Base-by-base conservation (phyloP, 2,888 invertebrate genomes). In the Oligia strigilis region DNA sequence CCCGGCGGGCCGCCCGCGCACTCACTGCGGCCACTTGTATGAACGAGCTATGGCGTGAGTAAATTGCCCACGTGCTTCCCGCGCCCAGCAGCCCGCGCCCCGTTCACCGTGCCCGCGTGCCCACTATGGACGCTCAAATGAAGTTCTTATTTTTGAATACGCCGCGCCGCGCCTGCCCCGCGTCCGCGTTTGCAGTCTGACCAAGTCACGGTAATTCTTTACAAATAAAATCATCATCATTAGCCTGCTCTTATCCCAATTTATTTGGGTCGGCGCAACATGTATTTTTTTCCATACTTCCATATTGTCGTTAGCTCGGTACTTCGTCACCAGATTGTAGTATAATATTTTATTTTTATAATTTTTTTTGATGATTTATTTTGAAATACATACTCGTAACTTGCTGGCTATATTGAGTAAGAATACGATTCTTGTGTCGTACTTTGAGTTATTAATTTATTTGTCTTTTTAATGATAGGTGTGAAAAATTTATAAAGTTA, bases 401-500 rank as follows among this genome's bases (percentile, higher is more conserved):
- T 4, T n/a, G 43, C 43, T 36, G 49, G 29, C 49, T 29, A 11
- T 23, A 67, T 9, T 14, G 23, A 49, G 49, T 52, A 52, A 52
- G 6, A 3, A 36, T 19, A 11, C 3, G 29, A 36, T 13, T 4
- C n/a, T 13, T 60, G n/a, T 60, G n/a, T 60, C 5, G 60, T n/a
- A 60, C 13, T 13, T 58, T 4, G 13, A 55, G 19, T 58, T 4
- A 58, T 23, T 4, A 23, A n/a, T 58, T 11, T 58, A n/a, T 60
- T 60, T 29, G 1, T 29, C 5, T 65, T 62, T 62, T 62, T 64
- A 29, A 11, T 36, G 19, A 19, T 17, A 19, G 4, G 17, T n/a
- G n/a, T 60, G 5, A 55, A 55, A 8, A 19, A 55, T 55, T 19
- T 14, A 49, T 4, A 49, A 81, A 80, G 29, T 67, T 82, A 4